These are phyloP conservation scores for Gymnogyps californianus DNA, from an alignment of 2,113 vertebrate species.

Conservation along the genomic window DNA sequence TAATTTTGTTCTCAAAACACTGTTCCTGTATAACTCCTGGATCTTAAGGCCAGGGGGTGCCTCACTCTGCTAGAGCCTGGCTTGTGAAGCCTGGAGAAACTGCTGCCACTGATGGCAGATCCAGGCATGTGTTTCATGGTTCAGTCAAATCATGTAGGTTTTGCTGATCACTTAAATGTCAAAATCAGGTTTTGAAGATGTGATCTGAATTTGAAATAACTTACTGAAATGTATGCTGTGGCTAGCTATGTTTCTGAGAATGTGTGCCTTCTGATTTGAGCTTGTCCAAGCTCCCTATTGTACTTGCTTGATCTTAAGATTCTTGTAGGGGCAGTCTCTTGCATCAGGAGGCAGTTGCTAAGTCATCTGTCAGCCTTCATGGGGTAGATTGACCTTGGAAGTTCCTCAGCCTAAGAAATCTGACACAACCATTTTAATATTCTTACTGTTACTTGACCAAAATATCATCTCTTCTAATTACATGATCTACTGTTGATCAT, in stretches of 20 bases:
- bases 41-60: neutral
- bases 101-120: neutral
- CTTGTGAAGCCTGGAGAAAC: neutral
- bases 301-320: neutral
- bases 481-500: neutral
- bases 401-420: neutral
- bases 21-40: neutral
- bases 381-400: neutral
- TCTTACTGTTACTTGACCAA: rapidly evolving
- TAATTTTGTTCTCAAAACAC: neutral
- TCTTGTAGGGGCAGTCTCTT: neutral
- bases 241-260: neutral
- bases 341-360: neutral
- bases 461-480: neutral
- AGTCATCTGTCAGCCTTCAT: neutral
- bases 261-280: neutral
- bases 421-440: neutral
- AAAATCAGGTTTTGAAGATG: neutral
- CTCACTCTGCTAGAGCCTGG: neutral
- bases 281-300: neutral
- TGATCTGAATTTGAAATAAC: neutral
- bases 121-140: rapidly evolving
- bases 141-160: rapidly evolving
- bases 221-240: neutral
- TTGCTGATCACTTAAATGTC: neutral